Conservation (phyloP, 2,888 invertebrate species). For the Copidosoma aretas region DNA sequence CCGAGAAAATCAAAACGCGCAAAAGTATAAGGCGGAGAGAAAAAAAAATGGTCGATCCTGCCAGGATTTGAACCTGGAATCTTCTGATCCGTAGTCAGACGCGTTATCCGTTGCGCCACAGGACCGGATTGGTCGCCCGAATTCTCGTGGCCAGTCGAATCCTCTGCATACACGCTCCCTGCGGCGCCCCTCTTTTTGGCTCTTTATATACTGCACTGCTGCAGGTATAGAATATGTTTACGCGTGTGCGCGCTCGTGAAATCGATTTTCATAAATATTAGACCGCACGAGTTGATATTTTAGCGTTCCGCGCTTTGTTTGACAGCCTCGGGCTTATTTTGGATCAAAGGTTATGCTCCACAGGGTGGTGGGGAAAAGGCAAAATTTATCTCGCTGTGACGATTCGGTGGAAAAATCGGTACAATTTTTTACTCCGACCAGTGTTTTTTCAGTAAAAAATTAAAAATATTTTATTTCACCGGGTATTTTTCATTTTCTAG, state of each 20-base stretch:
- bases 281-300: not conserved
- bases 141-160: not conserved
- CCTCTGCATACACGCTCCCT: too few species aligned
- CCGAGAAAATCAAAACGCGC: not conserved
- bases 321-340: too few species aligned
- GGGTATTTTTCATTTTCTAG: too few species aligned
- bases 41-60: constrained; percentile 52
- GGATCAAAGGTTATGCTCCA: too few species aligned
- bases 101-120: constrained; percentile 67
- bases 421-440: too few species aligned
- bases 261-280: not conserved
- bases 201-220: too few species aligned
- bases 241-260: not conserved
- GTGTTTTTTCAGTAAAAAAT: too few species aligned
- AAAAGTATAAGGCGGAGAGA: not conserved
- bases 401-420: too few species aligned
- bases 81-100: constrained; percentile 76
- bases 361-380: too few species aligned
- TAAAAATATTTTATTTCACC: too few species aligned
- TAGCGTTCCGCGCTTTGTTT: not conserved
- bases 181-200: too few species aligned
- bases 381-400: too few species aligned
- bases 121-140: constrained; percentile 44
- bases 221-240: not conserved
- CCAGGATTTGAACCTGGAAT: constrained; percentile 65